These are phyloP conservation scores for Oxyscelio sp. DNA, from an alignment of 2,888 invertebrate species.

Conservation along the genomic window DNA sequence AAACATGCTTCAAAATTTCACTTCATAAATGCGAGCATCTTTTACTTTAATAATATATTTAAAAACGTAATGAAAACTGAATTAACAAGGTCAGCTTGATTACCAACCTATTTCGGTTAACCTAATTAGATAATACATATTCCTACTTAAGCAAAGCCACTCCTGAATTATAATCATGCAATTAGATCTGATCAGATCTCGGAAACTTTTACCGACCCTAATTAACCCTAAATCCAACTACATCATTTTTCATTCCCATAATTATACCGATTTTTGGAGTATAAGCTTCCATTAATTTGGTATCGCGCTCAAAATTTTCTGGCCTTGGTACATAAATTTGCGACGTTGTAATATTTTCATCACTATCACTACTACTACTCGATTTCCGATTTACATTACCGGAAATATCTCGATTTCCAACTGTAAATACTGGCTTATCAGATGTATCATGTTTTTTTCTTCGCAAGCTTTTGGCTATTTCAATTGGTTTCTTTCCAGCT, in stretches of 20 bases:
- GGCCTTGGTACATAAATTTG: conserved; percentile 78
- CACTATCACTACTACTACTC: conserved; percentile 90
- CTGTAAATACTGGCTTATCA: conserved; percentile 84
- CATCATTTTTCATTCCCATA: conserved; percentile 87
- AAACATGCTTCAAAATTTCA: too few species aligned
- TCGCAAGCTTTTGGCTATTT: conserved; percentile 78
- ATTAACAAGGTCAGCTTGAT: too few species aligned
- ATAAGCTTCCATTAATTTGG: conserved; percentile 89
- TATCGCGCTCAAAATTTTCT: conserved; percentile 80
- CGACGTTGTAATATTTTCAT: conserved; percentile 89
- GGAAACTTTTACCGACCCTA: too few species aligned
- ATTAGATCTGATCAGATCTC: too few species aligned
- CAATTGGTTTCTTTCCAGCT: conserved; percentile 87
- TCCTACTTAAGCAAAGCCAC: too few species aligned
- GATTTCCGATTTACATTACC: conserved; percentile 88
- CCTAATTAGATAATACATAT: too few species aligned
- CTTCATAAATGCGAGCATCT: too few species aligned
- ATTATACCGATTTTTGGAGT: conserved; percentile 92
- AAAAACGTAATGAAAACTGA: too few species aligned
- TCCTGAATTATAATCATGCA: too few species aligned
- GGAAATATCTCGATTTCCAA: conserved; percentile 84
- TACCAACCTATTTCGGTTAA: too few species aligned
- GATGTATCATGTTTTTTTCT: conserved; percentile 75
- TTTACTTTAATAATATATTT: too few species aligned
- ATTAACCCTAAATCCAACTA: too few species aligned